Base-by-base conservation (phyloP, 2,888 invertebrate genomes). In the Opisthograptis luteolata region DNA sequence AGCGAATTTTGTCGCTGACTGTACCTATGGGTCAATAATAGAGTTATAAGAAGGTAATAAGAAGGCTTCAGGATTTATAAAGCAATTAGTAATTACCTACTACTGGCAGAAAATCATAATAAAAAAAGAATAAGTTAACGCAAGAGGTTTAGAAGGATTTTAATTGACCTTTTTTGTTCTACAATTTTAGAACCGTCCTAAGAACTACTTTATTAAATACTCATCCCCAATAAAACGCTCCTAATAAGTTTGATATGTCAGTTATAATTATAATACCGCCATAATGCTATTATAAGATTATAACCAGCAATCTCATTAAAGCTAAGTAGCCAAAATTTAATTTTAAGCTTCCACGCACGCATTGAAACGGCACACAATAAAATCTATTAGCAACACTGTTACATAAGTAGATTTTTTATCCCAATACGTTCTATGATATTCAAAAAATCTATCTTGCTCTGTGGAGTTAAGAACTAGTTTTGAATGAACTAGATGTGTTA, bases 371-470 rank as follows among this genome's bases (percentile, higher is more conserved):
- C 48, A 46, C 37, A 64, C 63, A 60, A 65, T 66, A 61, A 64
- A 72, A 63, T 69, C 67, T 70, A 74, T 62, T 67, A 65, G 56
- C 60, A 46, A 61, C 57, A 64, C 60, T 46, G 67, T 71, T 74
- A 71, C 69, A 73, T 68, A 73, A 70, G 60, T 59, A 24, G 49
- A 64, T 64, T 66, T 53, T 60, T 58, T 39, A 41, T 43, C 39
- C 31, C 20, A 30, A 53, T 55, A 36, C 58, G 15, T 28, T 28
- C 1, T 22, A 9, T 1, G 12, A 27, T 22, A 20, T 45, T 41
- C 7, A 0, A 65, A 40, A 60, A 56, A 48, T 47, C 41, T 41
- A 58, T 55, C 59, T 40, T 73, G 63, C 3, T 0, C 0, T n/a
- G 1, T 10, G 2, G 2, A 0, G 2, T 19, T 55, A 66, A 42